Percentiles rank a stretch among this genome's conserved stretches.
phyloP scores from a whole-genome alignment of 2,888 invertebrate genomes.

The Dorcus hopei region DNA sequence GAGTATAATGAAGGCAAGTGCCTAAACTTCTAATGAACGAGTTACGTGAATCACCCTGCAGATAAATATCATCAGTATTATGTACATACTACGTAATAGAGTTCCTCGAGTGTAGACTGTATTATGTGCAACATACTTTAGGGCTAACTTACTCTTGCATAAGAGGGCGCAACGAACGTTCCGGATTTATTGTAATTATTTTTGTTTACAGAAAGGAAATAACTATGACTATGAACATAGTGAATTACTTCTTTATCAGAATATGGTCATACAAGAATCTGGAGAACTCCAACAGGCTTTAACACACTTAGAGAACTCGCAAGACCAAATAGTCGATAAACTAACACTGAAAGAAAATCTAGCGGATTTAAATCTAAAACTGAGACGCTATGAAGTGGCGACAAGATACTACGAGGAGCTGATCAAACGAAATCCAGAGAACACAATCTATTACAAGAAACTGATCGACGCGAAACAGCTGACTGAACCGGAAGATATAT shows the following conservation, averaged over 20 bases:
- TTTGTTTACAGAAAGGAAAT: slow-evolving; percentile 42
- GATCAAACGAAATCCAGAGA: slow-evolving; percentile 92
- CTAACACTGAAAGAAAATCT: slow-evolving; percentile 88
- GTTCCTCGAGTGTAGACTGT: no score
- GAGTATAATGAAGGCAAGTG: no score
- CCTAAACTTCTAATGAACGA: no score
- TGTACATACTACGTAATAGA: no score
- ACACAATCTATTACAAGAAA: slow-evolving; percentile 87
- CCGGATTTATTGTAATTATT: no score
- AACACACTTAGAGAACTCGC: slow-evolving; percentile 81
- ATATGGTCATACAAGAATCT: slow-evolving; percentile 93
- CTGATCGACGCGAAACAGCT: slow-evolving; percentile 82
- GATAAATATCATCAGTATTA: no score
- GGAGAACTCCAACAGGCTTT: slow-evolving; percentile 84
- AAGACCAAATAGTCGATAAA: slow-evolving; percentile 91
- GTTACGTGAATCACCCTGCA: no score
- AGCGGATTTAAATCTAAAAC: slow-evolving; percentile 71
- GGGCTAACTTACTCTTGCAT: no score
- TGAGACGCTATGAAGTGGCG: slow-evolving; percentile 67
- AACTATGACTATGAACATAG: slow-evolving; percentile 93
- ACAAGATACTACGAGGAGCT: slow-evolving; percentile 79
- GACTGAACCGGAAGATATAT: slow-evolving; percentile 67
- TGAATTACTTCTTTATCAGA: slow-evolving; percentile 94
- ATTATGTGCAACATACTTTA: no score
- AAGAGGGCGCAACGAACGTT: no score